Percentiles rank a stretch among this genome's conserved stretches.
These are phyloP conservation scores for Patiria pectinifera DNA, from an alignment of 53 echinoderm and acorn worm species.

Conservation along the genomic window DNA sequence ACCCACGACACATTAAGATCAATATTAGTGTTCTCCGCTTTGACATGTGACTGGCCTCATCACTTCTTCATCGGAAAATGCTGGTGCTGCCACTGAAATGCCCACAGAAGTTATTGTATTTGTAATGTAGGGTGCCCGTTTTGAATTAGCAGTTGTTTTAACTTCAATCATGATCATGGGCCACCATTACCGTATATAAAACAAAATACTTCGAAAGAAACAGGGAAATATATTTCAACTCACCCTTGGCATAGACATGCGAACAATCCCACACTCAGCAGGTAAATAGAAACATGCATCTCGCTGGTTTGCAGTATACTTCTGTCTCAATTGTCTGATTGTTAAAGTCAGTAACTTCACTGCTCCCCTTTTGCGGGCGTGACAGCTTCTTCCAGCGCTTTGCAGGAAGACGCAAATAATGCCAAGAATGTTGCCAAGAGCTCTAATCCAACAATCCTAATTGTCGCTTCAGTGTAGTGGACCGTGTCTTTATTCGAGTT, in stretches of 20 bases:
- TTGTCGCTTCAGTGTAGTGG: neutral
- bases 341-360: too few relatives aligned
- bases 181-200: too few relatives aligned
- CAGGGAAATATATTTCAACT: neutral
- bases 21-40: neutral
- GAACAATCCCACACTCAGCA: conserved; percentile 29
- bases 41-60: neutral
- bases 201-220: too few relatives aligned
- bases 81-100: neutral
- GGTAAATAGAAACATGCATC: conserved; percentile 22
- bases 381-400: too few relatives aligned
- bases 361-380: too few relatives aligned
- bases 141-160: too few relatives aligned
- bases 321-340: neutral
- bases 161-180: too few relatives aligned
- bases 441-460: too few relatives aligned
- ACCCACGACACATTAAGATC: neutral
- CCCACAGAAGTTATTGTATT: too few relatives aligned
- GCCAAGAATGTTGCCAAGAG: too few relatives aligned
- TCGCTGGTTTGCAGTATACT: neutral
- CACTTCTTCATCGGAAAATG: neutral
- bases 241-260: conserved; percentile 38
- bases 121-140: too few relatives aligned
- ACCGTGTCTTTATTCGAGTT: neutral
- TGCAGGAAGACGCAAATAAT: too few relatives aligned